These are phyloP conservation scores for Agapostemon virescens DNA, from an alignment of 2,888 invertebrate genomes.

Conservation along the genomic window DNA sequence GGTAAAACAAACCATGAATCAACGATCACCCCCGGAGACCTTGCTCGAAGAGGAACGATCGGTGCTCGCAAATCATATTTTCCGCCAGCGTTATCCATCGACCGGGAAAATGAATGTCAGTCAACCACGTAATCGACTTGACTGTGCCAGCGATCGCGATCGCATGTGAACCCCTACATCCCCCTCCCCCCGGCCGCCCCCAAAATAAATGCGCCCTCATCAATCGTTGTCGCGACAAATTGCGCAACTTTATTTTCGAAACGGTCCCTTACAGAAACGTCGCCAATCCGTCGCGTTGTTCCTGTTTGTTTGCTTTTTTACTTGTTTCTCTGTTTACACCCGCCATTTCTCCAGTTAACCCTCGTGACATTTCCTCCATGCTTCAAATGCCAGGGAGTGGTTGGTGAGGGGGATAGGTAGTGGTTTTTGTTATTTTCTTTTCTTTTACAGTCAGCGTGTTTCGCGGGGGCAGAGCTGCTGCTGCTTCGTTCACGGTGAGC, in stretches of 20 bases:
- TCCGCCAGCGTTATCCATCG: slow-evolving; percentile 29
- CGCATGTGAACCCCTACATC: too few species aligned
- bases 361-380: neutral
- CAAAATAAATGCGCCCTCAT: slow-evolving; percentile 37
- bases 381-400: neutral
- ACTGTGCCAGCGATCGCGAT: slow-evolving; percentile 41
- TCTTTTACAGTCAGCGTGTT: neutral
- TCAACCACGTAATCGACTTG: slow-evolving; percentile 46
- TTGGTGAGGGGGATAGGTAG: neutral
- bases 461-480: too few species aligned
- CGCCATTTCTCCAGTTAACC: neutral
- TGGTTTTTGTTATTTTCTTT: neutral
- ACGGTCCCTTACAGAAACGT: neutral
- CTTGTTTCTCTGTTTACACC: too few species aligned
- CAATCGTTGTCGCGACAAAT: slow-evolving; percentile 42
- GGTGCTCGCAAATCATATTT: slow-evolving; percentile 40
- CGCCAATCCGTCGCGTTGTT: neutral
- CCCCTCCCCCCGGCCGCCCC: neutral
- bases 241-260: slow-evolving; percentile 17
- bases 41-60: neutral
- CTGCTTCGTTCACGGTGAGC: neutral
- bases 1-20: neutral
- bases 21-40: neutral
- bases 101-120: slow-evolving; percentile 36
- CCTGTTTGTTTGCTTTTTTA: neutral